Evolutionary conservation across 1,140 invertebrate genomes (phyloP), one percentile per base, ranked within the genome.

Genomic region (Dufourea novaeangliae): DNA sequence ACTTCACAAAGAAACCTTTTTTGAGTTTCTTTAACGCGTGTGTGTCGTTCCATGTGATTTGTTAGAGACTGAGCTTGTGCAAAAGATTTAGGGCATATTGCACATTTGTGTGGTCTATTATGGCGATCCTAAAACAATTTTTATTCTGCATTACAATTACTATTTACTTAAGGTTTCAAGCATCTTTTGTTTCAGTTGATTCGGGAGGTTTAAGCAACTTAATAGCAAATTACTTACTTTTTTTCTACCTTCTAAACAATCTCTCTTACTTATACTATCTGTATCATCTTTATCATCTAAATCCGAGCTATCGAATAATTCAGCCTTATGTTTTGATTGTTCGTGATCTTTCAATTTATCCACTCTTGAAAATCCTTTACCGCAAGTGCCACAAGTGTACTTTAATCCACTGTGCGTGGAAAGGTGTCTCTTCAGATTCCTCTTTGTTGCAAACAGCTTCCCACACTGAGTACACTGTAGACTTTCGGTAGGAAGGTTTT

Each of bases 281-380:
- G 20, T 41, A 54, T 88, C 88, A 7, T 84, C 81, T n/a, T 85
- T 82, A 41, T 87, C 74, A 14, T 86, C 85, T 10, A 87, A 79
- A 29, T 89, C 86, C 0, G 84, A 86, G 1, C 71, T 70, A 0
- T 70, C 83, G 27, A 89, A 90, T 56, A 89, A 75, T 79, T 90
- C 85, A 37, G 86, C 78, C 22, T 88, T 88, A 59, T 91, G 90
- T 64, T 91, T 91, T 3, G 87, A 86, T 46, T 91, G 89, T 74
- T 91, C 89, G 46, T 91, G 90, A 68, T 90, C 90, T 50, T 87
- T 89, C 8, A 91, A 61, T 73, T 91, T 91, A 64, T 91, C 90
- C 1, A 87, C 41, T 37, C 90, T 83, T 17, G 89, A 90, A 69
- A 92, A 92, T 82, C 88, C 87, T 77, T 92, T 92, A 6, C 85